Conservation (phyloP, 2,888 invertebrate species). For the Cryptus viduatorius region DNA sequence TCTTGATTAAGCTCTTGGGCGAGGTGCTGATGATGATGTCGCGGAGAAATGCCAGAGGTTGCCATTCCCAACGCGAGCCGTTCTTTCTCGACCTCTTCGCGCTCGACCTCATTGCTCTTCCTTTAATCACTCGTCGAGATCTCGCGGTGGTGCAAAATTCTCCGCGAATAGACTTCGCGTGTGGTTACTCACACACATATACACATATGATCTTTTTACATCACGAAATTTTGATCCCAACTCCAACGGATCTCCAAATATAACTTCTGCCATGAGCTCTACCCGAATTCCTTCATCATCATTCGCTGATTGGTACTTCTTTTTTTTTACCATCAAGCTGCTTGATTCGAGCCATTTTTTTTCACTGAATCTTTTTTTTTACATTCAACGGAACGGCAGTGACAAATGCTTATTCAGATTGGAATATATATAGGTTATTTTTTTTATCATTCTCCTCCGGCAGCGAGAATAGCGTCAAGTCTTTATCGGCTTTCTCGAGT, state of each 20-base stretch:
- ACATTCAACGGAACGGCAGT: neutral
- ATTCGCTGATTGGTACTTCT: conserved; percentile 39
- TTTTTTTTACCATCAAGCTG: conserved; percentile 17
- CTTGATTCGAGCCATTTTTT: neutral
- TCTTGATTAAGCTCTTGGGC: conserved; percentile 79
- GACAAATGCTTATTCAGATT: neutral
- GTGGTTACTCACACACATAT: conserved; percentile 6
- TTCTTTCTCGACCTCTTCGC: conserved; percentile 25
- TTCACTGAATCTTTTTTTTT: conserved; percentile 5
- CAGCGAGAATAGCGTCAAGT: neutral
- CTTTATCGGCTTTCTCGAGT: conserved; percentile 25
- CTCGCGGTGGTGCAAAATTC: conserved; percentile 46
- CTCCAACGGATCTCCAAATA: conserved; percentile 19
- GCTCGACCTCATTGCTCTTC: conserved; percentile 57
- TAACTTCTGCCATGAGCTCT: conserved; percentile 20
- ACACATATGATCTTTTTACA: conserved; percentile 12
- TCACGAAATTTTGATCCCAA: neutral
- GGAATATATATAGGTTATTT: neutral
- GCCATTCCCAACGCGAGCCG: conserved; percentile 14
- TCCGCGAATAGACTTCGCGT: conserved; percentile 24
- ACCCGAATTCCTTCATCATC: conserved; percentile 21
- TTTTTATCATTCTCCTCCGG: neutral
- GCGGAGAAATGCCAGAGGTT: conserved; percentile 50
- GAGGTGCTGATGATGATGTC: conserved; percentile 75
- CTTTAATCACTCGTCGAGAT: conserved; percentile 68